phyloP scores from a whole-genome alignment of 92 coral and sea anemone genomes.

The Paramuricea clavata region DNA sequence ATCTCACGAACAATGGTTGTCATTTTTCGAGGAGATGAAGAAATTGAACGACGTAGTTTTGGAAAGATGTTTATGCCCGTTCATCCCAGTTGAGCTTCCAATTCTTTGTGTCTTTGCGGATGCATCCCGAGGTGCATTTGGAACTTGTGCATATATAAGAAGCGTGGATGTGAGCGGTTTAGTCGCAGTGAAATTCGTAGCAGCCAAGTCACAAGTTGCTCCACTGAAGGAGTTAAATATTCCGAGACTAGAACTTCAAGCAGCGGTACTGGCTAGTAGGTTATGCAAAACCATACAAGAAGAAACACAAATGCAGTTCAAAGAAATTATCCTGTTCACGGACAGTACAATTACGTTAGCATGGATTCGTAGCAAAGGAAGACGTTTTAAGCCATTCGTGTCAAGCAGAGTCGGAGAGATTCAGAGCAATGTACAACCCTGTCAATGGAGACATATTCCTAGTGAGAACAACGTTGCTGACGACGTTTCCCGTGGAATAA shows the following conservation, averaged over 20 bases:
- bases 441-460: slow-evolving; percentile 51
- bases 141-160: slow-evolving; percentile 59
- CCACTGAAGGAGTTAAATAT: slow-evolving; percentile 38
- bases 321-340: slow-evolving; percentile 32
- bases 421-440: slow-evolving; percentile 47
- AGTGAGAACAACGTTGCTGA: slow-evolving; percentile 60
- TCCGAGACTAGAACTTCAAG: slow-evolving; percentile 40
- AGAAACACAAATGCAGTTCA: slow-evolving; percentile 17
- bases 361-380: slow-evolving; percentile 58
- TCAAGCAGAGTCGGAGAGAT: slow-evolving; percentile 57
- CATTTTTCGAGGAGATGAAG: slow-evolving; percentile 68
- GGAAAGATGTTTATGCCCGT: slow-evolving; percentile 52
- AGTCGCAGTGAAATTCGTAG: slow-evolving; percentile 30
- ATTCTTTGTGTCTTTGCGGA: slow-evolving; percentile 68
- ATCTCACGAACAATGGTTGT: slow-evolving; percentile 40
- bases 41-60: slow-evolving; percentile 56
- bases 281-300: slow-evolving; percentile 30
- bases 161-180: not conserved
- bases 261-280: slow-evolving; percentile 31
- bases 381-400: slow-evolving; percentile 58
- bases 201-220: slow-evolving; percentile 44
- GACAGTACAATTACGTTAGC: slow-evolving; percentile 56
- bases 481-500: slow-evolving; percentile 62
- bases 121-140: slow-evolving; percentile 68
- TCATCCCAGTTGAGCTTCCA: slow-evolving; percentile 52